Evolutionary conservation across 2,113 vertebrate species (phyloP), one percentile per base, ranked within the genome.

Genomic region (Agapornis roseicollis): DNA sequence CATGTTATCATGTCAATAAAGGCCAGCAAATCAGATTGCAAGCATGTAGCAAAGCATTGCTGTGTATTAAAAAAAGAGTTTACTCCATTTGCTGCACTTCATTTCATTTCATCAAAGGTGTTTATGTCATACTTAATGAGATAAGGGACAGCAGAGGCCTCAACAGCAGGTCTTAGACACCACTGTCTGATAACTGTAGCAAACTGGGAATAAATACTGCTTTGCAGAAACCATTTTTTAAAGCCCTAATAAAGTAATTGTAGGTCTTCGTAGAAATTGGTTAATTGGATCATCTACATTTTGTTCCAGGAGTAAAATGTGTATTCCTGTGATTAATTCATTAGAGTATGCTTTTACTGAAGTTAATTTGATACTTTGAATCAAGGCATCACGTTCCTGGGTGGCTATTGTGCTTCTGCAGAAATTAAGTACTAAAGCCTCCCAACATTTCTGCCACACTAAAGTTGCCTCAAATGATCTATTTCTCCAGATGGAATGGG

Each of bases 51-150:
- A 78, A 88, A 88, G 80, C 97, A 94, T 29, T 94, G 79, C 44
- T 80, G 61, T 33, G 37, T 71, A n/a, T n/a, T n/a, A 95, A 95
- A 58, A n/a, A 56, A 23, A 46, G 61, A 76, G 42, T 89, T 93
- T 81, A 89, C 85, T 73, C 83, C 73, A 69, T 91, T 97, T 96
- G 94, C 90, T 90, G 58, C 68, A 89, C 90, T 92, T 97, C 73
- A 84, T 97, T 98, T 96, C 94, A 96, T 98, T 97, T 97, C 89
- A 96, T 98, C 96, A 95, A 89, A 97, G 92, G 95, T 96, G 97
- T 97, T 97, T 97, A 93, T 97, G 70, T 79, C 68, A 95, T 93
- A 49, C 88, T 96, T 96, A 98, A 97, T 96, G 97, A 96, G 94
- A 97, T 96, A 96, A 97, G 84, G 94, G 93, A 94, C 90, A 96